These are phyloP conservation scores for Chelon auratus DNA, from an alignment of 2,797 vertebrate genomes.

Conservation along the genomic window DNA sequence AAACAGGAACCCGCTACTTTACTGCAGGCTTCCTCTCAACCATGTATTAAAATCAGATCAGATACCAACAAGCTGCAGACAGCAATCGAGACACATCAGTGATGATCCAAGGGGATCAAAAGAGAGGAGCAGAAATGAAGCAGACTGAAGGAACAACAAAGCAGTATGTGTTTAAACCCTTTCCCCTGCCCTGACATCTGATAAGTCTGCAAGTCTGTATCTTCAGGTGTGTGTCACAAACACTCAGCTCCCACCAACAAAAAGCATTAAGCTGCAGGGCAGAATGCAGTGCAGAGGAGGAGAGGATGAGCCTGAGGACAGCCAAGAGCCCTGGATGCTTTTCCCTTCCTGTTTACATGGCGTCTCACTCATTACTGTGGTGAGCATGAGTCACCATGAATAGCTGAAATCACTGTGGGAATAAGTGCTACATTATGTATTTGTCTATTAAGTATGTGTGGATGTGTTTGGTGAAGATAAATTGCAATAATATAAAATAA, in stretches of 20 bases:
- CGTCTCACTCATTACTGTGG: conserved; percentile 43
- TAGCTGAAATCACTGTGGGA: conserved; percentile 33
- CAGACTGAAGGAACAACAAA: conserved; percentile 15
- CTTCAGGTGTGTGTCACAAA: conserved; percentile 60
- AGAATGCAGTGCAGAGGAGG: conserved; percentile 23
- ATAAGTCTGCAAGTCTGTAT: conserved; percentile 31
- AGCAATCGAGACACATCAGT: neutral
- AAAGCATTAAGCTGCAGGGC: conserved; percentile 13
- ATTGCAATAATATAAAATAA: conserved; percentile 48
- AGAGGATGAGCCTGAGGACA: conserved; percentile 16
- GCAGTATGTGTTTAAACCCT: conserved; percentile 18
- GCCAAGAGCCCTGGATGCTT: conserved; percentile 21
- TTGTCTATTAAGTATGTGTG: conserved; percentile 36
- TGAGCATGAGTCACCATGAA: conserved; percentile 58
- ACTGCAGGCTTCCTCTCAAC: conserved; percentile 29
- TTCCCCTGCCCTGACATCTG: conserved; percentile 20
- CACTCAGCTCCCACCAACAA: conserved; percentile 26
- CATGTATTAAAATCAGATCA: conserved; percentile 14
- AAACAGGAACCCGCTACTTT: conserved; percentile 13
- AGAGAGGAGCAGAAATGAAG: conserved; percentile 14
- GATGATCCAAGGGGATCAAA: conserved; percentile 25
- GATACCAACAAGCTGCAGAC: conserved; percentile 5
- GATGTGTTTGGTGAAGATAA: conserved; percentile 46
- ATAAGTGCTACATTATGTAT: conserved; percentile 45
- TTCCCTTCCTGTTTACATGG: conserved; percentile 47